Conservation (phyloP, 2,113 vertebrate species). For the Ageneiosus marmoratus region DNA sequence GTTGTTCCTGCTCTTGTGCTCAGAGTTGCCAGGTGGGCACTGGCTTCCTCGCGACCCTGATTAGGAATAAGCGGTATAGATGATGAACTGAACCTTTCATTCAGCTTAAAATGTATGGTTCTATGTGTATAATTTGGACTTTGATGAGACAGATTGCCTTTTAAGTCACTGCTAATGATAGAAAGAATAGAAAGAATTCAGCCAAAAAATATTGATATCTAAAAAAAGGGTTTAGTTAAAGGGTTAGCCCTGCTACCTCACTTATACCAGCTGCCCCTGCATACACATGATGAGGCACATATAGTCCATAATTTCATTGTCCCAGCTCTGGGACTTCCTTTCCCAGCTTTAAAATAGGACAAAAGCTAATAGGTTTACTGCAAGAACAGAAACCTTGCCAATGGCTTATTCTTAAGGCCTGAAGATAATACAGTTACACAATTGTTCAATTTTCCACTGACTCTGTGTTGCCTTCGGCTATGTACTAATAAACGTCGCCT, state of each 20-base stretch:
- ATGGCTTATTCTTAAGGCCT: neutral
- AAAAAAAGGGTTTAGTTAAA: neutral
- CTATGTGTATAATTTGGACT: neutral
- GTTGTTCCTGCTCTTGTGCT: no score
- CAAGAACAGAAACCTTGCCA: neutral
- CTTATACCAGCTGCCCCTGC: neutral
- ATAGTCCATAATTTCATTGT: neutral
- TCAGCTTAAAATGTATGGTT: neutral
- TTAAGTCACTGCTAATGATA: neutral
- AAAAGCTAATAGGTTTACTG: conserved; percentile 2
- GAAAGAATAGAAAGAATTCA: neutral
- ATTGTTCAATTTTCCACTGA: neutral
- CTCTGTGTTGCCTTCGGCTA: neutral
- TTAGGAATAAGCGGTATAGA: no score
- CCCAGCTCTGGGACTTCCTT: neutral
- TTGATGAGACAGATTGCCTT: neutral
- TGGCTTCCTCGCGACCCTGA: no score
- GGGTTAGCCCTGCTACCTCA: neutral
- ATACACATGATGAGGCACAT: neutral
- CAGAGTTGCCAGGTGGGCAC: no score
- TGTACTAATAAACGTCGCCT: conserved; percentile 17
- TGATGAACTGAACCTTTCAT: neutral
- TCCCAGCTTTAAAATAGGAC: neutral
- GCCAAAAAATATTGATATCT: neutral
- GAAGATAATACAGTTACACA: neutral